Evolutionary conservation across 2,113 vertebrate genomes (phyloP).

Genomic region (Scopus umbretta): DNA sequence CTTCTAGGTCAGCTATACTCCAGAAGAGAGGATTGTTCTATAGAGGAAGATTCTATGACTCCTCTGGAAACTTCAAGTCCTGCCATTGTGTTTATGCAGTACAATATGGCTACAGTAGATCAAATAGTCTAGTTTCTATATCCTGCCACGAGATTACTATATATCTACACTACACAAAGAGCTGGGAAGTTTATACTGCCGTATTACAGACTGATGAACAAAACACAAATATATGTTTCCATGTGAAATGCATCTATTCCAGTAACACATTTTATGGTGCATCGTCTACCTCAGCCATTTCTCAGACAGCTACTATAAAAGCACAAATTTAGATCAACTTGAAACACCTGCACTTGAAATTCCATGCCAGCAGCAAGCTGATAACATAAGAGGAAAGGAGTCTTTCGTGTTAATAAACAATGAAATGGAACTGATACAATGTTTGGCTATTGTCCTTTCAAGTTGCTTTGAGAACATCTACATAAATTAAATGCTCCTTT

Average conservation of each 20-base stretch:
- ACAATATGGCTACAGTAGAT: not conserved
- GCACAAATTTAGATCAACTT: not conserved
- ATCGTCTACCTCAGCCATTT: not conserved
- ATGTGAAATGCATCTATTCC: not conserved
- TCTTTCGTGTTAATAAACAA: not conserved
- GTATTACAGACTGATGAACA: not conserved
- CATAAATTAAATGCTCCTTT: conserved; percentile 11
- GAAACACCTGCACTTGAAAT: conserved; percentile 18
- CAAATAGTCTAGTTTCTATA: not conserved
- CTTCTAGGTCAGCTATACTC: not conserved
- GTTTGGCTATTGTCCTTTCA: not conserved
- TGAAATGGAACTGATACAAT: not conserved
- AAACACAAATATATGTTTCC: not conserved
- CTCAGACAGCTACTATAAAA: not conserved
- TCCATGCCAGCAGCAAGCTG: not conserved
- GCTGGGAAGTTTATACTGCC: not conserved
- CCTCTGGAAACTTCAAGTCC: not conserved
- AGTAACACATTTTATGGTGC: not conserved
- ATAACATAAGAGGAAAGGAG: not conserved
- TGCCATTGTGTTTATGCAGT: not conserved
- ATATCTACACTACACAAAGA: not conserved
- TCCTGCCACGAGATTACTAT: not conserved
- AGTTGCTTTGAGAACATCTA: not conserved
- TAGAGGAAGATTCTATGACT: not conserved
- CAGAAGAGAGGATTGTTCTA: not conserved